phyloP scores from a whole-genome alignment of 2,888 invertebrate species.

The Papilio elwesi region DNA sequence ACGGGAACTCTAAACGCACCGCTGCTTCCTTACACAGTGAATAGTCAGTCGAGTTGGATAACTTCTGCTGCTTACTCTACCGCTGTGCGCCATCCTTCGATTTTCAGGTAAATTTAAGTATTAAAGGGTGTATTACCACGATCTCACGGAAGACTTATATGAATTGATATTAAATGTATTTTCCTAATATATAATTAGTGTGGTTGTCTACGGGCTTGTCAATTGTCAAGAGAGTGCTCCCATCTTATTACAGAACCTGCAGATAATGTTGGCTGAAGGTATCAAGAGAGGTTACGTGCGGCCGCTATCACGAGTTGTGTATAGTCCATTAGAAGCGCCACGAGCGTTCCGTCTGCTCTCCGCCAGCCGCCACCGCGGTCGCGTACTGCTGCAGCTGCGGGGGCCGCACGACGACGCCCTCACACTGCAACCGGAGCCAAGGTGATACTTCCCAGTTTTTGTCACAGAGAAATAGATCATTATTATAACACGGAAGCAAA shows the following conservation, averaged over 20 bases:
- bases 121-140: too few relatives aligned
- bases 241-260: conserved; percentile 50
- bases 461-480: not conserved
- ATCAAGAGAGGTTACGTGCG: conserved; percentile 62
- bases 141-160: conserved; percentile 39
- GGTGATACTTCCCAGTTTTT: not conserved
- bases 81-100: too few relatives aligned
- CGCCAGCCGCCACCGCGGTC: conserved; percentile 59
- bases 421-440: not conserved
- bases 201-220: too few relatives aligned
- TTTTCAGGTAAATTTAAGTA: too few relatives aligned
- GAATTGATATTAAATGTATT: too few relatives aligned
- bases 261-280: conserved; percentile 57
- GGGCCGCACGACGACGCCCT: conserved; percentile 39
- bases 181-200: too few relatives aligned
- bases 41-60: too few relatives aligned
- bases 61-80: too few relatives aligned
- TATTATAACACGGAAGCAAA: not conserved
- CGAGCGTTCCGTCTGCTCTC: conserved; percentile 62
- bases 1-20: too few relatives aligned
- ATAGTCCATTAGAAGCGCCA: conserved; percentile 51
- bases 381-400: conserved; percentile 56
- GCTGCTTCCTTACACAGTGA: too few relatives aligned
- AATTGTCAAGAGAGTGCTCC: too few relatives aligned
- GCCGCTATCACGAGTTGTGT: conserved; percentile 61